Conservation (phyloP, 1,140 invertebrate genomes). For the Wiebesia pumilae region DNA sequence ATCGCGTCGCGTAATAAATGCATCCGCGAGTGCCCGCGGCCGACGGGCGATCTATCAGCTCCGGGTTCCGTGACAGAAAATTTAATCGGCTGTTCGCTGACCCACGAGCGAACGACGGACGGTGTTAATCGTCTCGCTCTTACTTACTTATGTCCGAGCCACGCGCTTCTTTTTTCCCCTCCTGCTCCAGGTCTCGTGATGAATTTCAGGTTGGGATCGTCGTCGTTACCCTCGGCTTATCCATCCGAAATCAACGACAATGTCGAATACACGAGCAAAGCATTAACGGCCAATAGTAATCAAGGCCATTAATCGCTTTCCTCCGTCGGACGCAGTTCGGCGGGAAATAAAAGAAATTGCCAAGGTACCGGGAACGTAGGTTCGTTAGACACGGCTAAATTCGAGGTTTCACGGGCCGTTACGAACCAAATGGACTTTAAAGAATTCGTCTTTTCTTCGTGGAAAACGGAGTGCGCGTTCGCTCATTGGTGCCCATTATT, state of each 20-base stretch:
- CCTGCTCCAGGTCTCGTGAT: no score
- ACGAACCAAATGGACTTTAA: constrained; percentile 4
- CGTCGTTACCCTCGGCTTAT: no score
- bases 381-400: constrained; percentile 29
- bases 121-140: background rate
- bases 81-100: constrained; percentile 1
- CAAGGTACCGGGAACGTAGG: constrained; percentile 1
- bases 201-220: no score
- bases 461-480: background rate
- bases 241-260: no score
- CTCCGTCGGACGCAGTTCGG: background rate
- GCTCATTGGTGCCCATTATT: background rate
- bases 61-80: background rate
- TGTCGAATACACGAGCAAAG: no score
- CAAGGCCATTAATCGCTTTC: no score
- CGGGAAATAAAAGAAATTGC: background rate
- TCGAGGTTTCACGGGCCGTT: background rate
- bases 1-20: constrained; percentile 14
- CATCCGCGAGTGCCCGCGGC: background rate
- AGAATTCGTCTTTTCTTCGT: constrained; percentile 10
- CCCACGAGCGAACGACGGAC: background rate
- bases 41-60: constrained; percentile 24
- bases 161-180: no score
- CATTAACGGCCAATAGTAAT: no score
- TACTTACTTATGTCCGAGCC: no score